Evolutionary conservation across 2,113 vertebrate genomes (phyloP), one percentile per base, ranked within the genome.

Genomic region (Oreocharis arfaki): DNA sequence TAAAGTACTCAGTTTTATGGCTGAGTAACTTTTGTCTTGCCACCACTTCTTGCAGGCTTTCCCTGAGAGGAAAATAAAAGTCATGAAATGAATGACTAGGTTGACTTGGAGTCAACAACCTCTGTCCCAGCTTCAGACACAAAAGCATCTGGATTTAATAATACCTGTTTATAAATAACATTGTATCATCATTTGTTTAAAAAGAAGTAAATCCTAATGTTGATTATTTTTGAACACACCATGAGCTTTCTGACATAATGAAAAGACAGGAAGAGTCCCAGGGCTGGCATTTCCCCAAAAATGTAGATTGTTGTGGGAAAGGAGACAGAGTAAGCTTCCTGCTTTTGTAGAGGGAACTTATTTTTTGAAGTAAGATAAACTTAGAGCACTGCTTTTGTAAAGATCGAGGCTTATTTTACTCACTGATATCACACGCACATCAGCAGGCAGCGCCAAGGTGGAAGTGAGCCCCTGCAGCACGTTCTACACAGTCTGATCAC

Each of bases 231-330:
- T 94, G 63, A 97, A 96, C 96, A 69, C 93, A 79, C 84, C 88
- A 90, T 92, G 96, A 91, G 95, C 80, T 92, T 95, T 96, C 89
- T 91, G 95, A 93, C 92, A 97, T 97, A 97, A 96, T 96, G 80
- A 93, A 97, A 96, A 93, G 87, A 96, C 97, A 97, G 97, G 97
- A 97, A 97, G 97, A 97, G 92, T 95, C 95, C 84, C 68, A 84
- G 81, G 79, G 94, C 81, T 97, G 96, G 97, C 96, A 97, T 96
- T 97, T 97, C 97, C 97, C 94, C 91, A 93, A 64, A 96, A 96
- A 92, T 89, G 91, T 70, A 73, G 87, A 92, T 97, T 96, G 93
- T 97, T 96, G 95, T 97, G 97, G 95, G 97, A 97, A 97, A 96
- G 96, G 96, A 95, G 93, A 96, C 93, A 94, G 94, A 94, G 94